Conservation (phyloP, 2,797 vertebrate species). For the Falco columbarius region DNA sequence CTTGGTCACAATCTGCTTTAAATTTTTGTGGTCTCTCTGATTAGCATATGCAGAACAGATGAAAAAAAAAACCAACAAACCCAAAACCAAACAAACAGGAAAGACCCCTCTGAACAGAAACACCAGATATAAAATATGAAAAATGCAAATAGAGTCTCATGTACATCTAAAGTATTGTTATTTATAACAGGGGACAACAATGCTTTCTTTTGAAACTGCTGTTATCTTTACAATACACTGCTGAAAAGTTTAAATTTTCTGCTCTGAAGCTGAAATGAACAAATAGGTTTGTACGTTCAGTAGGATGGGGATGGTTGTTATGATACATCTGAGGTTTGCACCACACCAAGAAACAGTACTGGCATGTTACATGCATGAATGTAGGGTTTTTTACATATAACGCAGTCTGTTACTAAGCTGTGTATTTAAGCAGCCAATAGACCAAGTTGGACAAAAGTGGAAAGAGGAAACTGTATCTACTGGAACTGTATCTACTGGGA, state of each 20-base stretch:
- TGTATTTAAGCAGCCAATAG: constrained; percentile 22
- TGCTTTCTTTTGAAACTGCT: background rate
- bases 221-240: background rate
- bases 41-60: background rate
- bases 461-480: background rate
- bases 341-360: background rate
- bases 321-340: background rate
- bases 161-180: background rate
- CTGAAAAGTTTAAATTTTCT: background rate
- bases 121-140: background rate
- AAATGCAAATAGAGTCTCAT: background rate
- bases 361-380: background rate
- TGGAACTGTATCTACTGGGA: background rate
- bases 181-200: background rate
- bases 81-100: background rate
- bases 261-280: background rate
- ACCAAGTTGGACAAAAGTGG: background rate
- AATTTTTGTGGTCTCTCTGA: background rate
- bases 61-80: background rate
- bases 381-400: background rate
- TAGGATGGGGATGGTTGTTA: background rate
- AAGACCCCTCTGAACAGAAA: background rate
- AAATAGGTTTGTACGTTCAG: background rate
- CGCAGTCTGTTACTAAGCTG: background rate
- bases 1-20: background rate